A percentile compares a stretch with the other conserved stretches of the same genome.
These are phyloP conservation scores for Temnopleurus reevesii DNA, from an alignment of 53 echinoderm and acorn worm species.

Conservation along the genomic window DNA sequence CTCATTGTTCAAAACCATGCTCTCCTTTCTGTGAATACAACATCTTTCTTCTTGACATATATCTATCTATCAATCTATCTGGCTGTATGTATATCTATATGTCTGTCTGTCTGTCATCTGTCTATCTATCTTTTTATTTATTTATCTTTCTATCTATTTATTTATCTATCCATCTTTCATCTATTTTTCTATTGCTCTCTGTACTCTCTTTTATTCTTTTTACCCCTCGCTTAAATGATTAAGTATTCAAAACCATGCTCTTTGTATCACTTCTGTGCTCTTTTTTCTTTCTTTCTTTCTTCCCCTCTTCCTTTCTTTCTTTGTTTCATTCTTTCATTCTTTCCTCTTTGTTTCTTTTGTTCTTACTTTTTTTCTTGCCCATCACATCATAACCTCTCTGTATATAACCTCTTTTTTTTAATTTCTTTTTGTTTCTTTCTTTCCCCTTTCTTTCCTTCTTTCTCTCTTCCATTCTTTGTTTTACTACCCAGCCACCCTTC, in stretches of 20 bases:
- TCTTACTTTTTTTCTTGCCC: background rate
- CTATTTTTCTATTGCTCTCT: too few species aligned
- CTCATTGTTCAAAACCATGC: too few species aligned
- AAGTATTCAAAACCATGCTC: too few species aligned
- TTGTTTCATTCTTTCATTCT: background rate
- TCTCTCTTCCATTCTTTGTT: background rate
- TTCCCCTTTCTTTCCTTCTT: background rate
- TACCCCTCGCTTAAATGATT: too few species aligned
- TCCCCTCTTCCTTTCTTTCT: background rate
- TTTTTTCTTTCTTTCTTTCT: background rate
- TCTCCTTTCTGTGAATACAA: background rate
- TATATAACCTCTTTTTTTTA: too few species aligned
- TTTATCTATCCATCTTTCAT: background rate
- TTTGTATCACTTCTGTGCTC: background rate
- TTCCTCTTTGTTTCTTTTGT: background rate
- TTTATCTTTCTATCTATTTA: background rate
- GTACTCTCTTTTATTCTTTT: too few species aligned
- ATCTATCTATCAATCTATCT: too few species aligned
- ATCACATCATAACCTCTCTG: too few species aligned
- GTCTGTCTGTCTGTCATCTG: background rate
- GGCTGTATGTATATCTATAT: too few species aligned
- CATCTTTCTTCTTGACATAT: too few species aligned
- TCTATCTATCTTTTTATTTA: background rate
- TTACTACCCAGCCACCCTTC: background rate
- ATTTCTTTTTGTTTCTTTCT: too few species aligned